Percentiles rank a stretch among this genome's conserved stretches.
Conservation (phyloP, 2,113 vertebrate species). For the Platichthys flesus region DNA sequence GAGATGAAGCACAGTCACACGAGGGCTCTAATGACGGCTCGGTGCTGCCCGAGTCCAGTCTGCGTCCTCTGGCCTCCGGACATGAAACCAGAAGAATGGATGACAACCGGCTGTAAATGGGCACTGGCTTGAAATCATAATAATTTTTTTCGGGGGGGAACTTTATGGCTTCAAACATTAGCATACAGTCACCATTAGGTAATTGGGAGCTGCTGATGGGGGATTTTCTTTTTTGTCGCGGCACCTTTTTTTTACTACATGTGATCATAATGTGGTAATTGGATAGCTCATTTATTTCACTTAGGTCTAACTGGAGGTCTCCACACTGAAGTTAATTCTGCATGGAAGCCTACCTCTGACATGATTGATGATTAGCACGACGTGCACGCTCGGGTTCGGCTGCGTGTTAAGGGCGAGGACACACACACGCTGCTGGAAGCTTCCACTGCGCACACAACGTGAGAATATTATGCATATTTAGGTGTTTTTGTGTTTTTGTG, state of each 20-base stretch:
- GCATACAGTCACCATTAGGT: not conserved
- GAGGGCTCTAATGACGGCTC: slow-evolving; percentile 11
- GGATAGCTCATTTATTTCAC: slow-evolving; percentile 78
- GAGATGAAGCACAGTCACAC: slow-evolving; percentile 20
- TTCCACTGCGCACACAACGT: not conserved
- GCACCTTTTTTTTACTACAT: slow-evolving; percentile 25
- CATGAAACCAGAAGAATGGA: slow-evolving; percentile 34
- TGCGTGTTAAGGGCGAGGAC: not conserved
- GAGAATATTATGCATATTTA: not conserved
- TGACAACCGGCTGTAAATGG: not conserved
- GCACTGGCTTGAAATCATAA: slow-evolving; percentile 26
- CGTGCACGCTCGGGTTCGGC: slow-evolving; percentile 48
- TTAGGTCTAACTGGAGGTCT: slow-evolving; percentile 72
- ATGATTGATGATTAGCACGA: slow-evolving; percentile 65
- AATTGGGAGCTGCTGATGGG: slow-evolving; percentile 22
- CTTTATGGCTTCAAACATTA: slow-evolving; percentile 5
- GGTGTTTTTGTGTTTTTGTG: too few relatives aligned
- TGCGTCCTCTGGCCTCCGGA: not conserved
- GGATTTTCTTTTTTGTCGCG: slow-evolving; percentile 14
- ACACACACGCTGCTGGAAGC: not conserved
- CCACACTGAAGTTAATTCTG: slow-evolving; percentile 67
- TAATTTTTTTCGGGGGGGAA: not conserved
- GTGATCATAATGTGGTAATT: slow-evolving; percentile 76
- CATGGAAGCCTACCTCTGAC: slow-evolving; percentile 59
- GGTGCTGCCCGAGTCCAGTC: not conserved